phyloP scores from a whole-genome alignment of 1,140 invertebrate genomes.

The Rhyacophila brunnea region DNA sequence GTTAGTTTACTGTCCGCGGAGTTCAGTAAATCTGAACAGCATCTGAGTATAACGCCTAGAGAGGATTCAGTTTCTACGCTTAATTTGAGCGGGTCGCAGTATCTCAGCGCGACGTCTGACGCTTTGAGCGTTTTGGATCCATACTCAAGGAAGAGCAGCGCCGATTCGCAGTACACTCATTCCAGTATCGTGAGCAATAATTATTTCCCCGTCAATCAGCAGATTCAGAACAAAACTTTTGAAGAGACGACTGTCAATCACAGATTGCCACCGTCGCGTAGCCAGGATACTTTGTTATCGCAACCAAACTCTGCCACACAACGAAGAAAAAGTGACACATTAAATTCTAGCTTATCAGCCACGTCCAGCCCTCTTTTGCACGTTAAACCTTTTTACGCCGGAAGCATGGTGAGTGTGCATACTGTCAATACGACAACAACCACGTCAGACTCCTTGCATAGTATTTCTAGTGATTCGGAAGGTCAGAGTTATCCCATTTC shows the following conservation, averaged over 20 bases:
- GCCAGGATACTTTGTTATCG: slow-evolving; percentile 69
- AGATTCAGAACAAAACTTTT: slow-evolving; percentile 38
- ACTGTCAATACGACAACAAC: slow-evolving; percentile 51
- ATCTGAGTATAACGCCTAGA: slow-evolving; percentile 59
- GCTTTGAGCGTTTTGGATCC: slow-evolving; percentile 43
- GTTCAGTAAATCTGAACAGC: slow-evolving; percentile 82
- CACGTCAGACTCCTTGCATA: slow-evolving; percentile 59
- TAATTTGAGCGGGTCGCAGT: slow-evolving; percentile 54
- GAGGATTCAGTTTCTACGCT: slow-evolving; percentile 50
- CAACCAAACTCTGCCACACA: slow-evolving; percentile 55
- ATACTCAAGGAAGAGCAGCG: slow-evolving; percentile 62
- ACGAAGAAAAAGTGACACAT: slow-evolving; percentile 53
- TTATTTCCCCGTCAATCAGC: slow-evolving; percentile 48
- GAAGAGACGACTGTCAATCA: slow-evolving; percentile 33
- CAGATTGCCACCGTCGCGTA: slow-evolving; percentile 69
- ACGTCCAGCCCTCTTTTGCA: slow-evolving; percentile 66
- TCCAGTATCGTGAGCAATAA: slow-evolving; percentile 53
- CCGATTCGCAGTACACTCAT: slow-evolving; percentile 56
- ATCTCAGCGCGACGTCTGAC: slow-evolving; percentile 46
- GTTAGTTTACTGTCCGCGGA: slow-evolving; percentile 62
- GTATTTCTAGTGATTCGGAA: slow-evolving; percentile 63
- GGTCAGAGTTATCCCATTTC: slow-evolving; percentile 53
- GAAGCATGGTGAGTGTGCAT: slow-evolving; percentile 60
- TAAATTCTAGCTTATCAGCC: slow-evolving; percentile 58
- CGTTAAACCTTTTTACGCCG: slow-evolving; percentile 59